phyloP scores from a whole-genome alignment of 2,888 invertebrate genomes.

The Cataglyphis rosenhaueri region DNA sequence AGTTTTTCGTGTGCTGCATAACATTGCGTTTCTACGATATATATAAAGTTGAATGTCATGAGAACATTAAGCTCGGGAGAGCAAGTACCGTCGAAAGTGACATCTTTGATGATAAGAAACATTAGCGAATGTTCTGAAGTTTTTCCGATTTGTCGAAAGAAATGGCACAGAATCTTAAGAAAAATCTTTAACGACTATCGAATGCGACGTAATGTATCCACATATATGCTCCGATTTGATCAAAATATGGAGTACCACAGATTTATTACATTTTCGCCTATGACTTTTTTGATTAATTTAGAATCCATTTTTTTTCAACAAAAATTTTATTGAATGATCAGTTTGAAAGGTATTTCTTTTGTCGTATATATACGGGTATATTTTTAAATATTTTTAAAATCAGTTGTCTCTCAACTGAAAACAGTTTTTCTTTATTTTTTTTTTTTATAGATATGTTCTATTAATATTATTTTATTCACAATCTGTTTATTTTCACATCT shows the following conservation, averaged over 20 bases:
- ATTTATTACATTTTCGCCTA: neutral
- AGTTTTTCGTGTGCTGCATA: slow-evolving; percentile 2
- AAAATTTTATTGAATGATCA: neutral
- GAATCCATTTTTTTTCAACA: neutral
- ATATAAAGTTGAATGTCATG: slow-evolving; percentile 10
- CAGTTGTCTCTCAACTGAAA: neutral
- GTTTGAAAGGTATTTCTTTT: neutral
- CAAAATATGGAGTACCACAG: neutral
- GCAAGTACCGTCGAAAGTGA: neutral
- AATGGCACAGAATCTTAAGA: neutral
- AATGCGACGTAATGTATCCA: neutral
- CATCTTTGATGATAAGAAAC: slow-evolving; percentile 18
- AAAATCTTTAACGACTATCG: slow-evolving; percentile 7
- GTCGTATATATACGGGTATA: too few relatives aligned
- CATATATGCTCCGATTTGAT: neutral
- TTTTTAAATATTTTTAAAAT: neutral
- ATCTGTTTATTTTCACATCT: neutral
- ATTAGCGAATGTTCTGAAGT: slow-evolving; percentile 16
- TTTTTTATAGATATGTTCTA: neutral
- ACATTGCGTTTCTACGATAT: slow-evolving; percentile 6
- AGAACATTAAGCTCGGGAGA: neutral
- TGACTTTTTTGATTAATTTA: neutral
- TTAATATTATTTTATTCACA: neutral
- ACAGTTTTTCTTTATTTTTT: neutral
- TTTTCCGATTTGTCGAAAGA: neutral